A percentile compares a stretch with the other conserved stretches of the same genome.
These are phyloP conservation scores for Fregetta grallaria DNA, from an alignment of 2,113 vertebrate genomes.

Conservation along the genomic window DNA sequence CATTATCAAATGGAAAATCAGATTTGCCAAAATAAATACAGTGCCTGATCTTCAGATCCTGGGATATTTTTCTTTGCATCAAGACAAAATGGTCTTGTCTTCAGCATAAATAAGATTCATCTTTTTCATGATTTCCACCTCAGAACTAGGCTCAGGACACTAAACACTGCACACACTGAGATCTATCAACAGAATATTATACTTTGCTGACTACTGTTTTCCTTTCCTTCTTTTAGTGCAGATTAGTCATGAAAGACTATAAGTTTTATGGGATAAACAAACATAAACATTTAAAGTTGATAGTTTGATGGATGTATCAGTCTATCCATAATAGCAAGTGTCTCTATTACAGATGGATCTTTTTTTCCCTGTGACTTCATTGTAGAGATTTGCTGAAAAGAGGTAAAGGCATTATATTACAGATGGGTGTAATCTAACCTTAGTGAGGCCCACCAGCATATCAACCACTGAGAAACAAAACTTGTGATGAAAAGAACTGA, in stretches of 20 bases:
- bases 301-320: background rate
- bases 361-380: background rate
- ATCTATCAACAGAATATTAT: background rate
- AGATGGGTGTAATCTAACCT: background rate
- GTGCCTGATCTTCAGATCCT: rapidly evolving
- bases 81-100: background rate
- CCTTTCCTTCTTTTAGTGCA: background rate
- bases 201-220: background rate
- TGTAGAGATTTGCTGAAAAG: background rate
- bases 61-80: background rate
- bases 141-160: background rate
- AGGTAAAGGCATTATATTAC: background rate
- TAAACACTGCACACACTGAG: background rate
- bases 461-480: background rate
- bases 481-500: background rate
- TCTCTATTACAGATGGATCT: background rate
- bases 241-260: background rate
- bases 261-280: background rate
- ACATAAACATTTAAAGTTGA: background rate
- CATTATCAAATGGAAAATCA: background rate
- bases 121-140: background rate
- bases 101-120: background rate
- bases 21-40: background rate
- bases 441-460: background rate
- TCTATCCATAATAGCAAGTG: background rate